These are phyloP conservation scores for Cataglyphis hispanica DNA, from an alignment of 1,140 invertebrate species.

Conservation along the genomic window DNA sequence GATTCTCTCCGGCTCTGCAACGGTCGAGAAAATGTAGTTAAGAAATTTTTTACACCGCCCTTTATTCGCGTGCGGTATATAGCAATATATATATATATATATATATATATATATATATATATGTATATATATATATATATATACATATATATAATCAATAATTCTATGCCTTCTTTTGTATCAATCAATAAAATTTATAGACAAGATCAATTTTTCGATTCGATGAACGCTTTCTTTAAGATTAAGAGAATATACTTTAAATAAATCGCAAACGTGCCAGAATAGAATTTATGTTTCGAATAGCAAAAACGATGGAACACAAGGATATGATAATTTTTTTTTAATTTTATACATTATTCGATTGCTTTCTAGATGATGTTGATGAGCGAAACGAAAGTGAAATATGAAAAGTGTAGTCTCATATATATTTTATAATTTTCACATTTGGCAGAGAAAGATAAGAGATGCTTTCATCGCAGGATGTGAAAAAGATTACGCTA, in stretches of 20 bases:
- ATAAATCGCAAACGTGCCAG: background rate
- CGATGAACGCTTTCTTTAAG: background rate
- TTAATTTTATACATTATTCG: conserved; percentile 29
- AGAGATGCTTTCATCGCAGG: background rate
- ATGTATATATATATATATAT: too few species aligned
- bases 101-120: too few species aligned
- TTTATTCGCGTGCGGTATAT: too few species aligned
- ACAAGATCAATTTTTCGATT: background rate
- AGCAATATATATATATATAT: background rate
- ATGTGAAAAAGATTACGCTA: background rate
- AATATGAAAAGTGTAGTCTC: background rate
- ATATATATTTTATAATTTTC: background rate
- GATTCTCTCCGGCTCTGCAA: background rate
- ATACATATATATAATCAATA: background rate
- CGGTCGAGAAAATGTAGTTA: conserved; percentile 12
- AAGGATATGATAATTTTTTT: background rate
- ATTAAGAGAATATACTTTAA: background rate
- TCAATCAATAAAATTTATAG: background rate
- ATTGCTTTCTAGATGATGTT: background rate
- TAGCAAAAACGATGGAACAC: background rate
- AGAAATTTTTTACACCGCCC: conserved; percentile 8
- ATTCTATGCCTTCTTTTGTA: background rate
- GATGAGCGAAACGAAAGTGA: background rate
- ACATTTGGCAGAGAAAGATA: conserved; percentile 42
- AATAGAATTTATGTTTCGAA: background rate